These are phyloP conservation scores for Ormyrus thymus DNA, from an alignment of 2,888 invertebrate genomes.

Conservation along the genomic window DNA sequence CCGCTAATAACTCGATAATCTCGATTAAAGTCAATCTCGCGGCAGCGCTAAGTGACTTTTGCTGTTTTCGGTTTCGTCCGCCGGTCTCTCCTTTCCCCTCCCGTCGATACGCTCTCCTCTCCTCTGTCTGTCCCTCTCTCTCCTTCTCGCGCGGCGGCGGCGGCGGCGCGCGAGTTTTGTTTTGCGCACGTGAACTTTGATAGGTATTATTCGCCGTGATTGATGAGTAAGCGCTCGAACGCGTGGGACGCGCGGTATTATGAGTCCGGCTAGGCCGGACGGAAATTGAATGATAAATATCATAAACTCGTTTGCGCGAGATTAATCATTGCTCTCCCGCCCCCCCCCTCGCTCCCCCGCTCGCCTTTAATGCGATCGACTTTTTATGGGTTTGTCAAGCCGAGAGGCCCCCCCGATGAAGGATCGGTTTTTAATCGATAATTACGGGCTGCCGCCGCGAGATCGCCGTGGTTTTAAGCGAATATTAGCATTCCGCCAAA, in stretches of 20 bases:
- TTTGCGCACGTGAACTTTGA: constrained; percentile 44
- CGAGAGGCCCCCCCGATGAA: too few relatives aligned
- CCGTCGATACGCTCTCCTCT: background rate
- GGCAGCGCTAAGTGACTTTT: constrained; percentile 49
- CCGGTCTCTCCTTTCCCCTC: background rate
- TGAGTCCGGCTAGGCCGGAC: constrained; percentile 5
- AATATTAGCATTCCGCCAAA: background rate
- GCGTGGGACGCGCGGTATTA: constrained; percentile 38
- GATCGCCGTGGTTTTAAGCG: background rate
- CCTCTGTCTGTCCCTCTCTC: constrained; percentile 14
- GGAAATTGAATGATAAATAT: constrained; percentile 51
- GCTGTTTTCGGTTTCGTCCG: constrained; percentile 42
- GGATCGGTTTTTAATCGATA: too few relatives aligned
- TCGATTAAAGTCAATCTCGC: constrained; percentile 41
- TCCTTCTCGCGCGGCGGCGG: constrained; percentile 25
- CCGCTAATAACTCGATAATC: constrained; percentile 48
- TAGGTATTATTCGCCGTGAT: constrained; percentile 53
- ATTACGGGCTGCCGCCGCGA: background rate
- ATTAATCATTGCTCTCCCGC: constrained; percentile 43
- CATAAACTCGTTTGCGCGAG: constrained; percentile 44
- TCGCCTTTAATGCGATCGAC: constrained; percentile 28
- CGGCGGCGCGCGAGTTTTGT: constrained; percentile 12
- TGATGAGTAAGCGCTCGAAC: constrained; percentile 46
- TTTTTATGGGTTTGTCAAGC: constrained; percentile 4
- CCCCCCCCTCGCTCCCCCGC: background rate